phyloP scores from a whole-genome alignment of 2,888 invertebrate genomes.

The Tenthredo mesomela region DNA sequence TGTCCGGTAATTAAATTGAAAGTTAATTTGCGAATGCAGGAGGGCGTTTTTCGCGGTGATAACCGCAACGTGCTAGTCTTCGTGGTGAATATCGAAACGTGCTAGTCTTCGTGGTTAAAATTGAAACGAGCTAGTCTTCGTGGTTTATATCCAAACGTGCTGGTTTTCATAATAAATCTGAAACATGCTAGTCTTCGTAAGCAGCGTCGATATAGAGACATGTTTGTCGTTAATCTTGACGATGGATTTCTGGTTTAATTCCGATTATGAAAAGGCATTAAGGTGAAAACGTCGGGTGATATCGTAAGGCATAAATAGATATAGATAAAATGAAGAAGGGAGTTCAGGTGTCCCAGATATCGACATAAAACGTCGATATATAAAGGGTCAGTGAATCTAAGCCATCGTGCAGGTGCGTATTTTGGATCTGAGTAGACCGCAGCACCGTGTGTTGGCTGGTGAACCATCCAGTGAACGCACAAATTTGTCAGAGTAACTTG shows the following conservation, averaged over 20 bases:
- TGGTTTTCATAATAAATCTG: too few species aligned
- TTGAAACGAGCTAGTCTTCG: too few species aligned
- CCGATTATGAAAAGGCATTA: not conserved
- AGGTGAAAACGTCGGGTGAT: not conserved
- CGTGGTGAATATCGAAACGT: too few species aligned
- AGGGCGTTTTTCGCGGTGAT: too few species aligned
- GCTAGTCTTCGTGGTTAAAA: too few species aligned
- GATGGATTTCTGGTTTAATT: not conserved
- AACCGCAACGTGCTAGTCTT: too few species aligned
- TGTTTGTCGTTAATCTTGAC: too few species aligned
- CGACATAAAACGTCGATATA: constrained; percentile 6
- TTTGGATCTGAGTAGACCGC: not conserved
- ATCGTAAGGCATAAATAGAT: constrained; percentile 5
- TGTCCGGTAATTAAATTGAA: too few species aligned
- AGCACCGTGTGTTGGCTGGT: not conserved
- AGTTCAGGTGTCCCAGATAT: constrained; percentile 24
- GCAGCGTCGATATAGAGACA: too few species aligned
- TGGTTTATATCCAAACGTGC: too few species aligned
- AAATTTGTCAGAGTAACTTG: constrained; percentile 37
- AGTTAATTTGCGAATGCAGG: too few species aligned
- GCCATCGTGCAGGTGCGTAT: constrained; percentile 37
- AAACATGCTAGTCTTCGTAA: too few species aligned
- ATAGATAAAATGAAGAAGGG: not conserved
- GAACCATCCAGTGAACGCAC: constrained; percentile 1
- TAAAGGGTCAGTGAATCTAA: not conserved